Percentiles rank a stretch among this genome's conserved stretches.
Conservation (phyloP, 2,888 invertebrate genomes). For the Ectemnius cavifrons region DNA sequence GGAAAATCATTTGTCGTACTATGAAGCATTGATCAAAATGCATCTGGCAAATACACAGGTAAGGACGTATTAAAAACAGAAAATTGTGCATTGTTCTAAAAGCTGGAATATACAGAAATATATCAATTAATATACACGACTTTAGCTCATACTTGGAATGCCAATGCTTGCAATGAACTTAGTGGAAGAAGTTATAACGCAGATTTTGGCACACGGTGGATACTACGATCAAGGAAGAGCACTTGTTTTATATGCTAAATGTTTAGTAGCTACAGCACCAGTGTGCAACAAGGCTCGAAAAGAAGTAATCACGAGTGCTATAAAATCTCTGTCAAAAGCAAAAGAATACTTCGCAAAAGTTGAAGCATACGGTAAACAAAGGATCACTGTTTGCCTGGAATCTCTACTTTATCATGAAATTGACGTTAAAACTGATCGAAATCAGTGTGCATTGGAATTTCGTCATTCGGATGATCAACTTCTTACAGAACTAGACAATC, state of each 20-base stretch:
- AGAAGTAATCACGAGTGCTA: constrained; percentile 80
- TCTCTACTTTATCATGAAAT: constrained; percentile 85
- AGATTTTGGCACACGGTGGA: constrained; percentile 89
- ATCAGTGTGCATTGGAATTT: constrained; percentile 90
- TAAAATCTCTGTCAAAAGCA: constrained; percentile 83
- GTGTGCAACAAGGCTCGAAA: constrained; percentile 78
- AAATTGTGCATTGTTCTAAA: background rate
- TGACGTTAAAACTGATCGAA: constrained; percentile 85
- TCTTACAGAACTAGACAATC: constrained; percentile 81
- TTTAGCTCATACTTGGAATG: constrained; percentile 86
- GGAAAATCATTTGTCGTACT: constrained; percentile 87
- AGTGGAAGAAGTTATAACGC: constrained; percentile 84
- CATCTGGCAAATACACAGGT: constrained; percentile 88
- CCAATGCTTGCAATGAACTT: constrained; percentile 87
- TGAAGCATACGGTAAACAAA: constrained; percentile 87
- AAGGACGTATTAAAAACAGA: constrained; percentile 23
- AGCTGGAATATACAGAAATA: constrained; percentile 15
- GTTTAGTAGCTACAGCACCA: constrained; percentile 85
- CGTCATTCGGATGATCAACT: constrained; percentile 87
- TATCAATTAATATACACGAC: constrained; percentile 15
- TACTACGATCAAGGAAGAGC: constrained; percentile 89
- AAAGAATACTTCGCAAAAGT: constrained; percentile 86
- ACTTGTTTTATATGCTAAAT: constrained; percentile 87
- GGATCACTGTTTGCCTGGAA: constrained; percentile 86
- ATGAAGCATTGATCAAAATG: constrained; percentile 86